A percentile compares a stretch with the other conserved stretches of the same genome.
Conservation (phyloP, 2,113 vertebrate genomes). For the Ondatra zibethicus region DNA sequence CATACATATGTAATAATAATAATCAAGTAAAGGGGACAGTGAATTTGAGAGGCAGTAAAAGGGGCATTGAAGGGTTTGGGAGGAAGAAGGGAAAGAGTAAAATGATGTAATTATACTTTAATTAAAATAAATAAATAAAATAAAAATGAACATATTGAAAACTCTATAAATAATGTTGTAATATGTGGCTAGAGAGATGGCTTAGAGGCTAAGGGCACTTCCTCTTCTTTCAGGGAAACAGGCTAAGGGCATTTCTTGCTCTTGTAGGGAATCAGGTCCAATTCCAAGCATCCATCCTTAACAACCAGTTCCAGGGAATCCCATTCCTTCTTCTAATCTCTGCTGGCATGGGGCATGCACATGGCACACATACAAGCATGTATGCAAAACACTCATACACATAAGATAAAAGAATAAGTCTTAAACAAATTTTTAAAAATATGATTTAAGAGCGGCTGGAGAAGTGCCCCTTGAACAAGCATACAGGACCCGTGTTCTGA, state of each 20-base stretch:
- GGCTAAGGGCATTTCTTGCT: neutral
- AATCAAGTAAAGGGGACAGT: neutral
- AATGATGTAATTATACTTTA: neutral
- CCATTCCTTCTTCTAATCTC: neutral
- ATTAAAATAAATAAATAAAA: neutral
- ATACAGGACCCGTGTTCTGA: neutral
- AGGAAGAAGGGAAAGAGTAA: neutral
- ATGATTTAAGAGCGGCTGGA: neutral
- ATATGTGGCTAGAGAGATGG: neutral
- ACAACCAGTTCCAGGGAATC: neutral
- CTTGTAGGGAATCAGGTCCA: neutral
- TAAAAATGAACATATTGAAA: neutral
- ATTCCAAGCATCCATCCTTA: neutral
- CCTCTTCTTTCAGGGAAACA: neutral
- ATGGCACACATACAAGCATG: neutral
- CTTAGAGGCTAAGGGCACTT: neutral
- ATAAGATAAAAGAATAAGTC: neutral
- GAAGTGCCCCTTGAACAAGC: neutral
- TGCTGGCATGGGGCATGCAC: neutral
- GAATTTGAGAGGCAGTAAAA: neutral
- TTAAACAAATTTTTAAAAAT: neutral
- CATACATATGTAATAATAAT: neutral
- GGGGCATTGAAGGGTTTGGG: neutral
- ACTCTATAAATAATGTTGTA: conserved; percentile 49
- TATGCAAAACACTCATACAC: neutral